Evolutionary conservation across 2,888 invertebrate species (phyloP).

Genomic region (Mythimna albipuncta): DNA sequence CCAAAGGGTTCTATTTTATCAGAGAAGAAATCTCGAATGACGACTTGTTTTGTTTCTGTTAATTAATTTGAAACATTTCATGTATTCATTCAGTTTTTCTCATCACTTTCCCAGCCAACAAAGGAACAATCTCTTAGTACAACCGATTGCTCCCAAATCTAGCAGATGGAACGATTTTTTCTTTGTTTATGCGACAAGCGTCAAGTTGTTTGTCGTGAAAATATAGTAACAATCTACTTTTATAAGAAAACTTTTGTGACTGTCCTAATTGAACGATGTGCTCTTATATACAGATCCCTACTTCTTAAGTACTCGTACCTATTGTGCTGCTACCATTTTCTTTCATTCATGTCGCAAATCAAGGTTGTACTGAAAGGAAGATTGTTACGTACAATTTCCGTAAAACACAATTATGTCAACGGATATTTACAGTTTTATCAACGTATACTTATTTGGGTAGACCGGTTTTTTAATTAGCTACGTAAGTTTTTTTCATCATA

Average conservation of each 20-base stretch:
- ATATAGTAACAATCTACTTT: constrained; percentile 64
- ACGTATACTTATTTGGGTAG: not conserved
- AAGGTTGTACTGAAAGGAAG: constrained; percentile 17
- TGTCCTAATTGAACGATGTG: constrained; percentile 64
- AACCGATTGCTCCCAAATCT: constrained; percentile 64
- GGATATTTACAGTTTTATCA: constrained; percentile 7
- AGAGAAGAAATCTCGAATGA: constrained; percentile 21
- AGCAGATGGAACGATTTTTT: constrained; percentile 66
- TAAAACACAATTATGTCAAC: constrained; percentile 8
- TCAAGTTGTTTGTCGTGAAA: constrained; percentile 65
- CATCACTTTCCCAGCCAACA: constrained; percentile 52
- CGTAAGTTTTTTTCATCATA: not conserved
- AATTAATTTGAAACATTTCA: constrained; percentile 57
- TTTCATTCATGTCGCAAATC: constrained; percentile 35
- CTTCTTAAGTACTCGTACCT: constrained; percentile 23
- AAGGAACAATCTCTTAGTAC: constrained; percentile 67
- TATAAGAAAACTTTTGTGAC: constrained; percentile 66
- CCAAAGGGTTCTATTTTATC: constrained; percentile 28
- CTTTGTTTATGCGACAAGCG: constrained; percentile 59
- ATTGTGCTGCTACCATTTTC: constrained; percentile 7
- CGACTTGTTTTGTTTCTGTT: constrained; percentile 30
- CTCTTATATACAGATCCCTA: constrained; percentile 33
- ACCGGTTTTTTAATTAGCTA: not conserved
- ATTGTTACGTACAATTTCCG: not conserved
- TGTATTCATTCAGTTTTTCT: constrained; percentile 48